phyloP scores from a whole-genome alignment of 2,113 vertebrate species.

The Rhynchomys soricoides region DNA sequence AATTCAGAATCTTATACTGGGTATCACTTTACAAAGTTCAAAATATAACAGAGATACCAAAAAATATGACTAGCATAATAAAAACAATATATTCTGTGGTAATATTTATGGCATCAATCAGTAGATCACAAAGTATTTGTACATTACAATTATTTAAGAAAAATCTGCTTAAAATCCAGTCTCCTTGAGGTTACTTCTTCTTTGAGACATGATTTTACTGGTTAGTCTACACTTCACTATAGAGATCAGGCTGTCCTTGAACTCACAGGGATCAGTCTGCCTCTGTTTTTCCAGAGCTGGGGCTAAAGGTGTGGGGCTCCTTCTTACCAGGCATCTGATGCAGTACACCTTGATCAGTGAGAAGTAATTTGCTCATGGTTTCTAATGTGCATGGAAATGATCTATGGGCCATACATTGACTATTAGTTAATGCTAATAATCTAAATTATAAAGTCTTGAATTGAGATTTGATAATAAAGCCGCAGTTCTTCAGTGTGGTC shows the following conservation, averaged over 20 bases:
- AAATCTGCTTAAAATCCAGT: neutral
- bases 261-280: neutral
- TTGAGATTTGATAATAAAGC: neutral
- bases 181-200: neutral
- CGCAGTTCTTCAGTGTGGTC: neutral
- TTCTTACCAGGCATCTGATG: neutral
- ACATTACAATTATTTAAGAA: neutral
- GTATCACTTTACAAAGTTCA: neutral
- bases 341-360: neutral
- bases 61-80: neutral
- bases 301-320: neutral
- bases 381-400: neutral
- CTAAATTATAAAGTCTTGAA: neutral
- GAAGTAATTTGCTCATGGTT: neutral
- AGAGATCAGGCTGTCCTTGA: neutral
- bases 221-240: neutral
- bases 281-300: neutral
- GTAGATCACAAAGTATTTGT: neutral
- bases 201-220: neutral
- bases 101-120: neutral
- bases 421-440: neutral
- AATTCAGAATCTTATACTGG: neutral
- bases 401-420: neutral
- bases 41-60: neutral
- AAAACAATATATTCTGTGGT: neutral